Conservation (phyloP, 1,140 invertebrate genomes). For the Contarinia nasturtii region DNA sequence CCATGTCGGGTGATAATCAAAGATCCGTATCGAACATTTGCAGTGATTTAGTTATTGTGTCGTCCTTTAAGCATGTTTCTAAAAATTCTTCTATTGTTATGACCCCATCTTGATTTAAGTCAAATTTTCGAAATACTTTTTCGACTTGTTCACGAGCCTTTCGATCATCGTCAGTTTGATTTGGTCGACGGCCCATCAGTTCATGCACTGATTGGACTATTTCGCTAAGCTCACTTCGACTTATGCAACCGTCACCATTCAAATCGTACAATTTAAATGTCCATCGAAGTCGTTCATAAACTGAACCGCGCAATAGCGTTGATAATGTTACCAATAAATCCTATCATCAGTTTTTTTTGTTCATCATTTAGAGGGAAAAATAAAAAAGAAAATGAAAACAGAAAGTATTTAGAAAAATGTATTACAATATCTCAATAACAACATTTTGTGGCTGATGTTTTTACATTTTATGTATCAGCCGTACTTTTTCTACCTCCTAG, state of each 20-base stretch:
- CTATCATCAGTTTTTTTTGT: no score
- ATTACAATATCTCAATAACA: no score
- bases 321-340: constrained; percentile 79
- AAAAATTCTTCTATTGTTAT: constrained; percentile 94
- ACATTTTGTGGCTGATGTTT: no score
- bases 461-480: no score
- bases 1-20: no score
- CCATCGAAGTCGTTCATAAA: constrained; percentile 84
- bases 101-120: constrained; percentile 83
- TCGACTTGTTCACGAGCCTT: constrained; percentile 67
- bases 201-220: constrained; percentile 85
- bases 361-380: no score
- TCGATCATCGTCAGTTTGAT: constrained; percentile 54
- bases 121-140: constrained; percentile 73
- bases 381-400: no score
- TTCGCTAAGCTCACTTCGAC: constrained; percentile 69
- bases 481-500: no score
- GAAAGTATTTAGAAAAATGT: no score
- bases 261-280: constrained; percentile 90
- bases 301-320: constrained; percentile 71
- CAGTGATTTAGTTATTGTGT: constrained; percentile 60
- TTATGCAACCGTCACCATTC: constrained; percentile 88
- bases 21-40: constrained; percentile 51
- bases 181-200: constrained; percentile 56
- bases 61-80: constrained; percentile 82